Evolutionary conservation across 2,888 invertebrate genomes (phyloP).

Genomic region (Camponotus fellah): DNA sequence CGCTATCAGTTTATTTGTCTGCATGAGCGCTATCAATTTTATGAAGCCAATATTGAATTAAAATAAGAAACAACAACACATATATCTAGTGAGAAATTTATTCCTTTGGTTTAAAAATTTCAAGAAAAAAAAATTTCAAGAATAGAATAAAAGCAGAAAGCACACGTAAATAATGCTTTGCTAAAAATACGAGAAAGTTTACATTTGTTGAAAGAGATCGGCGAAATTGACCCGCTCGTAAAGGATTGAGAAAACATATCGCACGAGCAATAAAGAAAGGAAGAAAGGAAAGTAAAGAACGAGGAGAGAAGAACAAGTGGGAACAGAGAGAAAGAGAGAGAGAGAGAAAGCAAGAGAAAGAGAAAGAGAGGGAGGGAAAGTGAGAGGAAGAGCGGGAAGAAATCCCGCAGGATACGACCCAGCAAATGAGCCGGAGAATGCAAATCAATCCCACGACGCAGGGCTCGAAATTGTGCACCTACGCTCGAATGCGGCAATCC

Average conservation of each 20-base stretch:
- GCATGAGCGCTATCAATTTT: neutral
- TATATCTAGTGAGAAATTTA: neutral
- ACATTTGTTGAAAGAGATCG: neutral
- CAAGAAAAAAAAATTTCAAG: neutral
- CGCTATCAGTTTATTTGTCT: neutral
- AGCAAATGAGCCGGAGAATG: conserved; percentile 84
- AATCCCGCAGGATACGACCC: conserved; percentile 81
- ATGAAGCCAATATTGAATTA: neutral
- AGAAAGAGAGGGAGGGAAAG: conserved; percentile 7
- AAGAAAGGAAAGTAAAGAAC: conserved; percentile 15
- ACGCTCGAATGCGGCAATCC: conserved; percentile 82
- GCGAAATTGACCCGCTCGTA: conserved; percentile 17
- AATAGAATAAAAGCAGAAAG: neutral
- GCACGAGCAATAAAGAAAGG: conserved; percentile 10
- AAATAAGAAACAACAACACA: conserved; percentile 14
- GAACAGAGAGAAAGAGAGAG: neutral
- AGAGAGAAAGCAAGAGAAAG: neutral
- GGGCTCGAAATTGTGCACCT: conserved; percentile 80
- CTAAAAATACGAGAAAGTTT: conserved; percentile 16
- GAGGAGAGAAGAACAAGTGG: neutral
- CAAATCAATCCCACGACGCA: conserved; percentile 84
- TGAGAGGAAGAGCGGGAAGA: conserved; percentile 36
- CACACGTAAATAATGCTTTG: conserved; percentile 16
- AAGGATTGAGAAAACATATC: conserved; percentile 21
- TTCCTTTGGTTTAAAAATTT: neutral